Evolutionary conservation across 2,888 invertebrate genomes (phyloP).

Genomic region (Matsumyia berberina): DNA sequence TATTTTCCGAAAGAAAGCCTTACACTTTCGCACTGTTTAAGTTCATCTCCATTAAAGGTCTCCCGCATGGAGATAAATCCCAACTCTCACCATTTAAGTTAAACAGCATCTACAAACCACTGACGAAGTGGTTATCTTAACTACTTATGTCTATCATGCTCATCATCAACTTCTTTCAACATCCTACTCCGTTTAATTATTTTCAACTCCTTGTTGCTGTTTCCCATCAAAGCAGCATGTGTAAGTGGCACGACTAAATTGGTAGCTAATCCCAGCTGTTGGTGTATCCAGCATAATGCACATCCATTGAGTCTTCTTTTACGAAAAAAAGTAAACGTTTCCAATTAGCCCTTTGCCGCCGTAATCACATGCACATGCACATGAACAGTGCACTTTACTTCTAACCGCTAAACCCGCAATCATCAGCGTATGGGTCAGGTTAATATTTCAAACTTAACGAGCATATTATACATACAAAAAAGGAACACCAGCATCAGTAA

Average conservation of each 20-base stretch:
- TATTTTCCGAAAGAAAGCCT: too few species aligned
- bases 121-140: too few species aligned
- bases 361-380: not conserved
- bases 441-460: constrained; percentile 23
- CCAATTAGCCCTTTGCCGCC: constrained; percentile 37
- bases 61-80: too few species aligned
- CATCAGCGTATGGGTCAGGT: constrained; percentile 19
- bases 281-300: not conserved
- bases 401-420: constrained; percentile 31
- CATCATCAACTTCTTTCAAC: too few species aligned
- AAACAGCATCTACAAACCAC: too few species aligned
- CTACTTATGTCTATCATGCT: too few species aligned
- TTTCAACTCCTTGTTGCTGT: constrained; percentile 1
- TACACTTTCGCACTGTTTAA: too few species aligned
- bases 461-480: constrained; percentile 13
- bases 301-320: not conserved
- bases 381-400: constrained; percentile 19
- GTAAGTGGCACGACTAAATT: constrained; percentile 5
- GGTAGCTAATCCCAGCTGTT: constrained; percentile 23
- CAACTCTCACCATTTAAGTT: too few species aligned
- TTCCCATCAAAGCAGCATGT: not conserved
- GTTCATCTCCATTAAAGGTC: too few species aligned
- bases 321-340: constrained; percentile 16
- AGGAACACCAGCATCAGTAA: not conserved
- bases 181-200: not conserved